Evolutionary conservation across 2,888 invertebrate species (phyloP).

Genomic region (Andrena trimmerana): DNA sequence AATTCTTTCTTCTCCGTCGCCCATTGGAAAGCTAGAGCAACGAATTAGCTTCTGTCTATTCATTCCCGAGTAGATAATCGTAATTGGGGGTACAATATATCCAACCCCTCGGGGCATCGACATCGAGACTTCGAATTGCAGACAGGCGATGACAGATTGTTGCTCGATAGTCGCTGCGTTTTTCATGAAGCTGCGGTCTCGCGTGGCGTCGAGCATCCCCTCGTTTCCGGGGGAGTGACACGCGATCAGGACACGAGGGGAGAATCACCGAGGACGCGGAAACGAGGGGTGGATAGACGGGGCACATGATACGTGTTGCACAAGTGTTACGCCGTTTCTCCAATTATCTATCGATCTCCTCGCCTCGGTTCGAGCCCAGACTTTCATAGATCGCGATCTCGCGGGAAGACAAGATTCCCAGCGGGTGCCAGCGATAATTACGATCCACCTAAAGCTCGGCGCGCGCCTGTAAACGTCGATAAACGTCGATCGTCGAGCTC

Average conservation of each 20-base stretch:
- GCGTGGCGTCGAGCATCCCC: constrained; percentile 25
- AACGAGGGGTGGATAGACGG: constrained; percentile 41
- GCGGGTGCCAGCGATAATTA: constrained; percentile 28
- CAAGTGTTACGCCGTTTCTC: constrained; percentile 62
- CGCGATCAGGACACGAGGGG: constrained; percentile 48
- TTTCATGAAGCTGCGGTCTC: constrained; percentile 46
- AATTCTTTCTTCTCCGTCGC: no score
- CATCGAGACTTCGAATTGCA: constrained; percentile 14
- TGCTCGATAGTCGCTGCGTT: constrained; percentile 25
- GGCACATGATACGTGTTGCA: constrained; percentile 61
- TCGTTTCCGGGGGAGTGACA: constrained; percentile 39
- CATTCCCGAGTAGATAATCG: background rate
- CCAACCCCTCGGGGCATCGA: background rate
- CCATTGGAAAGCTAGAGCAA: no score
- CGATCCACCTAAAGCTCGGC: constrained; percentile 34
- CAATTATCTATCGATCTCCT: constrained; percentile 57
- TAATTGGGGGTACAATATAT: no score
- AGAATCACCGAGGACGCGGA: background rate
- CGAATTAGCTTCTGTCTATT: no score
- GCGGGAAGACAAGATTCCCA: background rate
- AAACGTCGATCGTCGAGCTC: constrained; percentile 21
- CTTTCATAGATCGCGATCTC: constrained; percentile 35
- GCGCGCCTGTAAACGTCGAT: constrained; percentile 39
- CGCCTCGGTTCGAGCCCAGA: constrained; percentile 49
- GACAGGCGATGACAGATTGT: constrained; percentile 39